Conservation (phyloP, 2,888 invertebrate species). For the Thymelicus sylvestris region DNA sequence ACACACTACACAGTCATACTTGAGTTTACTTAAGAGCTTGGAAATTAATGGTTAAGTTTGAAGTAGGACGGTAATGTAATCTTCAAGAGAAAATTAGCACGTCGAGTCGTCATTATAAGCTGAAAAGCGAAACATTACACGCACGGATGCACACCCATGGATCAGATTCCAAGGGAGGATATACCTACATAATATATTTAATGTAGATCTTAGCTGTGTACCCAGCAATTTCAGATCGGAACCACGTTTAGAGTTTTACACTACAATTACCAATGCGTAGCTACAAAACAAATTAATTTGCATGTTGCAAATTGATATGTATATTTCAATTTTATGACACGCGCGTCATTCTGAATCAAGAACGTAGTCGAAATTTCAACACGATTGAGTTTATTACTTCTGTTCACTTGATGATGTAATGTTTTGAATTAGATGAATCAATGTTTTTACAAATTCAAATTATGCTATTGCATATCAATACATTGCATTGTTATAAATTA, state of each 20-base stretch:
- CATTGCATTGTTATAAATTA: too few species aligned
- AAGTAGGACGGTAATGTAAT: not conserved
- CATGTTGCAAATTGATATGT: slow-evolving; percentile 30
- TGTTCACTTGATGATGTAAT: not conserved
- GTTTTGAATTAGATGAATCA: too few species aligned
- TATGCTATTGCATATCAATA: too few species aligned
- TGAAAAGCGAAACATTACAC: slow-evolving; percentile 21
- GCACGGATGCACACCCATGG: slow-evolving; percentile 18
- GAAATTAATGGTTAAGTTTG: too few species aligned
- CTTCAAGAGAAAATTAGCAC: slow-evolving; percentile 18
- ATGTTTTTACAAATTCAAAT: too few species aligned
- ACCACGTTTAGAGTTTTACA: slow-evolving; percentile 18
- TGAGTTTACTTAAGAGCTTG: too few species aligned
- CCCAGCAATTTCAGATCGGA: not conserved
- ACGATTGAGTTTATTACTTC: not conserved
- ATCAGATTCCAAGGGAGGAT: not conserved
- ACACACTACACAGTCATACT: too few species aligned
- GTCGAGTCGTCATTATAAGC: slow-evolving; percentile 5
- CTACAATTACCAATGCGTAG: slow-evolving; percentile 5
- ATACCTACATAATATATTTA: not conserved
- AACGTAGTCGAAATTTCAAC: slow-evolving; percentile 42
- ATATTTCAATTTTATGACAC: slow-evolving; percentile 25
- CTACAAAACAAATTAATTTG: slow-evolving; percentile 26
- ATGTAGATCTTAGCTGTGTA: too few species aligned
- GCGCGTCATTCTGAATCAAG: slow-evolving; percentile 20